Base-by-base conservation (phyloP, 2,797 vertebrate species). In the Coreius guichenoti region DNA sequence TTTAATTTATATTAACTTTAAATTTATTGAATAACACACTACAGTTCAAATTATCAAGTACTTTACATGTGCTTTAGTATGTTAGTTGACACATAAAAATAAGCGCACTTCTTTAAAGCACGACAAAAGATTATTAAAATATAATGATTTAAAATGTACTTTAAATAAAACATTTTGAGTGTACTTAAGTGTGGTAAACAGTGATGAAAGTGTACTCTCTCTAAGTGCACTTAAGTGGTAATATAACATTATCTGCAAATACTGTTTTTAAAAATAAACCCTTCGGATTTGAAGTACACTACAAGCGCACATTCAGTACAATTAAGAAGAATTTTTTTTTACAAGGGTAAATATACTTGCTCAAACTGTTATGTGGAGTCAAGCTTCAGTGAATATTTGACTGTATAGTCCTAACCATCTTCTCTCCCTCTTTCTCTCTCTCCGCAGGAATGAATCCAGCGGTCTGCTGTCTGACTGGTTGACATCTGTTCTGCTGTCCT, bases 401-500 rank as follows among this genome's bases (percentile, higher is more conserved):
- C 58, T 29, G 21, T 80, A 54, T 72, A 12, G 51, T 43, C 39
- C 67, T 87, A 65, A 85, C 74, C 33, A 70, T n/a, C 23, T 49
- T 88, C 13, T 58, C 56, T 58, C 21, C n/a, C 21, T 87, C 74
- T 90, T 45, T 92, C 54, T 63, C 2, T 87, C 69, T 84, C 31
- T 79, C 45, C 6, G 29, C 85, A 89, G 87, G 65, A 90, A 74
- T 90, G 65, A 89, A 74, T 90, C 87, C 63, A 13, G n/a, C 43
- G 14, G 29, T 86, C 87, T 74, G 61, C 69, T 54, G 77, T 88
- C 73, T 89, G 81, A n/a, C 61, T 91, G 80, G 93, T 93, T 91
- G 92, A 87, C 29, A 77, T 75, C 86, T 67, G 86, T 79, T 83
- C 89, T 96, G 95, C 96, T 97, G 96, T 96, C 95, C 96, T 97